Conservation (phyloP, 2,113 vertebrate genomes). For the Paraplagusia blochii region DNA sequence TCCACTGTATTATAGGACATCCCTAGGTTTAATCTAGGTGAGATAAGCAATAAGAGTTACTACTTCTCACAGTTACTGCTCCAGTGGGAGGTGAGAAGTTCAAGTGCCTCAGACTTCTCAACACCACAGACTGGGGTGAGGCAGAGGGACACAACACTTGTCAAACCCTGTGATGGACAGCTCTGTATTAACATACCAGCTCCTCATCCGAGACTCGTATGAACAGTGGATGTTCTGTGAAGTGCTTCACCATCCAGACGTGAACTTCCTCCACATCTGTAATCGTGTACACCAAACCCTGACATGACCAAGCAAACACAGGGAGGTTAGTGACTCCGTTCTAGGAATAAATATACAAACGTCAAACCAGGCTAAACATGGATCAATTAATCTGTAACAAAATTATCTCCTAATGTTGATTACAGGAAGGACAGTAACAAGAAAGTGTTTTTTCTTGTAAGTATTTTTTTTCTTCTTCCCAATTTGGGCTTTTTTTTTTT, state of each 20-base stretch:
- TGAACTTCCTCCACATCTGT: conserved; percentile 89
- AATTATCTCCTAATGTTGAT: background rate
- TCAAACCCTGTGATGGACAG: background rate
- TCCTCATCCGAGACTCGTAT: conserved; percentile 77
- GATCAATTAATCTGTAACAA: conserved; percentile 4
- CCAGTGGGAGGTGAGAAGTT: no score
- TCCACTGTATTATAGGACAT: no score
- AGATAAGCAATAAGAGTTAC: no score
- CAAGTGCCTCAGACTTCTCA: no score
- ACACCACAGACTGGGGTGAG: no score
- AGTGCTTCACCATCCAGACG: conserved; percentile 88
- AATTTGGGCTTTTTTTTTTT: conserved; percentile 4
- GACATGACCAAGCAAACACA: conserved; percentile 33
- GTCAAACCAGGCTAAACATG: background rate
- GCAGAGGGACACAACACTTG: no score
- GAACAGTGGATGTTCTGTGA: conserved; percentile 85
- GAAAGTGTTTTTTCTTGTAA: background rate
- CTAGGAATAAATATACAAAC: background rate
- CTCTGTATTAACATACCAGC: conserved; percentile 74
- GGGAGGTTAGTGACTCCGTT: conserved; percentile 28
- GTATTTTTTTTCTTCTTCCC: background rate
- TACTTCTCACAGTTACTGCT: no score
- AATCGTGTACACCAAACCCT: conserved; percentile 89
- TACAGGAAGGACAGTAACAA: background rate
- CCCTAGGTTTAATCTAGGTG: no score